Evolutionary conservation across 2,888 invertebrate species (phyloP).

Genomic region (Troglohyphantes excavatus): DNA sequence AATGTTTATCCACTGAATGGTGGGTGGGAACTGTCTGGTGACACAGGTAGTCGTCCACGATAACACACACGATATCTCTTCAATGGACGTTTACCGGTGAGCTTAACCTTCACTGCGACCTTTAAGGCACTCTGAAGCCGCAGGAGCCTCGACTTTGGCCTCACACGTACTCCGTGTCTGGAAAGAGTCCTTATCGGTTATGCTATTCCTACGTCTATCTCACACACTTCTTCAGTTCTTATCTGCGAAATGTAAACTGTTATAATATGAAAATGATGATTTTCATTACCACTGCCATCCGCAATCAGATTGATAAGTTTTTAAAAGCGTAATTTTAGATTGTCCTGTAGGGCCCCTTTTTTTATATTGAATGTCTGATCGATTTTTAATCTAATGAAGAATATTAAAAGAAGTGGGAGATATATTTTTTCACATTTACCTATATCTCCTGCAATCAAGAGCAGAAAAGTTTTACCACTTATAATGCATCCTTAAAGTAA

Average conservation of each 20-base stretch:
- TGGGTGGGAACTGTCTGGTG: not conserved
- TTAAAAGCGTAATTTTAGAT: too few relatives aligned
- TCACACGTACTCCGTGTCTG: constrained; percentile 45
- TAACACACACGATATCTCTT: not conserved
- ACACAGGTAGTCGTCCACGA: not conserved
- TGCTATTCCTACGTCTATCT: constrained; percentile 11
- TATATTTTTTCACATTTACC: too few relatives aligned
- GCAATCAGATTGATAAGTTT: not conserved
- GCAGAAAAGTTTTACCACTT: too few relatives aligned
- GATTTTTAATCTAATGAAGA: too few relatives aligned
- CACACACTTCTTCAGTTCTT: constrained; percentile 27
- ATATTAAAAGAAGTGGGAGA: too few relatives aligned
- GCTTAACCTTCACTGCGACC: constrained; percentile 39
- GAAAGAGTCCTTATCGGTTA: constrained; percentile 34
- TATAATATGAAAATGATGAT: constrained; percentile 35
- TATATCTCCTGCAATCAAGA: too few relatives aligned
- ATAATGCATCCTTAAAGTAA: too few relatives aligned
- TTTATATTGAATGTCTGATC: too few relatives aligned
- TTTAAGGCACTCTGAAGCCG: not conserved
- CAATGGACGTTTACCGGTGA: not conserved
- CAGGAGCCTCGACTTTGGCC: constrained; percentile 5
- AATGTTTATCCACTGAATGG: not conserved
- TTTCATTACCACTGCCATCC: constrained; percentile 33
- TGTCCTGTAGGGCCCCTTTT: too few relatives aligned
- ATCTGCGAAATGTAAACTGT: constrained; percentile 63